Evolutionary conservation across 2,888 invertebrate genomes (phyloP), one percentile per base, ranked within the genome.

Genomic region (Rhagium mordax): DNA sequence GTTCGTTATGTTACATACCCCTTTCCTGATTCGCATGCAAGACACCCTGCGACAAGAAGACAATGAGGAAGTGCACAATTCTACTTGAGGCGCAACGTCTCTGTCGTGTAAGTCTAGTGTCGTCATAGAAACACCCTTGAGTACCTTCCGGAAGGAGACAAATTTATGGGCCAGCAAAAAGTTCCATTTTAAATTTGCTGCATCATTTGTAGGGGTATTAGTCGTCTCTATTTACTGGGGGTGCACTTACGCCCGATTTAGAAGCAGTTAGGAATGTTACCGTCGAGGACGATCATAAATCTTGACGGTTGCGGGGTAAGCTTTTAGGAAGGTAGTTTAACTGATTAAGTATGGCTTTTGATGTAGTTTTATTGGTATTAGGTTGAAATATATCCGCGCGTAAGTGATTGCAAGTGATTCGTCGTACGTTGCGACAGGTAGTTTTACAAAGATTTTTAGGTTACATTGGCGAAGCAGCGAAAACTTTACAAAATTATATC

Each of bases 121-220:
- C 82, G 82, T 82, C 84, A 84, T 84, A 84, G 84, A 84, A 84
- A 84, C 84, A 79, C 84, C 84, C 84, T 81, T 77, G 21, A 33
- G 75, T 70, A 77, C 79, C 80, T 77, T 80, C 59, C 78, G 75
- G 81, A 79, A 79, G 73, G 78, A 83, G 66, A 66, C 66, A 66
- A 55, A 66, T 66, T 66, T 66, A 83, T 83, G 79, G 79, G 78
- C 81, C 78, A 72, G 81, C 81, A 81, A 83, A 83, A 82, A 82
- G 83, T 82, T 83, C 81, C 80, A 81, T 83, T 84, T 83, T 81
- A 83, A 83, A 83, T 83, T 83, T 84, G 82, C 81, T 81, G 81
- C 83, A 81, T 83, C 83, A 83, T 83, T 83, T 77, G 69, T 69
- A 62, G 69, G 60, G 53, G 66, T 51, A 71, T 59, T 66, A 21